phyloP scores from a whole-genome alignment of 2,888 invertebrate genomes.

The Spodoptera exigua region DNA sequence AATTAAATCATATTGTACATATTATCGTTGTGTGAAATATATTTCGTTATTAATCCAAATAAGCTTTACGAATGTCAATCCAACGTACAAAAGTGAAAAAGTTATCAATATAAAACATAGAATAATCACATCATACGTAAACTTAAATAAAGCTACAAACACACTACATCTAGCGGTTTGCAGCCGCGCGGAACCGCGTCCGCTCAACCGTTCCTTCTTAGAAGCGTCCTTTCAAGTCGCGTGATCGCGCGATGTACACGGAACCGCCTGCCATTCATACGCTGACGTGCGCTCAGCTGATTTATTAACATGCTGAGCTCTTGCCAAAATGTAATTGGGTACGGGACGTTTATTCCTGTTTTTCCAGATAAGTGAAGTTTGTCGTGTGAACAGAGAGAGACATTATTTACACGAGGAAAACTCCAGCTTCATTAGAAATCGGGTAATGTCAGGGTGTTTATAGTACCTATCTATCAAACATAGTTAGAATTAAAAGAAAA shows the following conservation, averaged over 20 bases:
- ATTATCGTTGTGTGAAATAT: too few relatives aligned
- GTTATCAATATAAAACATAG: conserved; percentile 18
- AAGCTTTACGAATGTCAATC: too few relatives aligned
- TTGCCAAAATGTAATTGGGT: conserved; percentile 54
- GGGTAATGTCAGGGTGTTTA: too few relatives aligned
- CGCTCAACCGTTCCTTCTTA: conserved; percentile 66
- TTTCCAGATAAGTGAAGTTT: conserved; percentile 39
- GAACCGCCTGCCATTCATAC: conserved; percentile 42
- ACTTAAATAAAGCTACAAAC: conserved; percentile 48
- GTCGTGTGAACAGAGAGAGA: conserved; percentile 4
- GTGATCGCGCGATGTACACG: conserved; percentile 31
- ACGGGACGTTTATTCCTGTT: conserved; percentile 38
- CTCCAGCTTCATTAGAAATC: not conserved
- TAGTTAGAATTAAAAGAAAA: too few relatives aligned
- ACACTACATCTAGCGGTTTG: conserved; percentile 42
- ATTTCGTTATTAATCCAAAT: too few relatives aligned
- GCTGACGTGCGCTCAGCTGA: conserved; percentile 41
- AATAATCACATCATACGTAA: conserved; percentile 20
- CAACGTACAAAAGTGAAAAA: conserved; percentile 2
- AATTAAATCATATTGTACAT: too few relatives aligned
- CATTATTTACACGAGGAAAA: conserved; percentile 1
- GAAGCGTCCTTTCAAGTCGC: conserved; percentile 71
- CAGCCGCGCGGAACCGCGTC: conserved; percentile 62
- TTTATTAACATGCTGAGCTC: conserved; percentile 46
- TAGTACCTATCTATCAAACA: too few relatives aligned